A percentile compares a stretch with the other conserved stretches of the same genome.
Evolutionary conservation across 2,113 vertebrate genomes (phyloP).

Genomic region (Pterocles orientalis): DNA sequence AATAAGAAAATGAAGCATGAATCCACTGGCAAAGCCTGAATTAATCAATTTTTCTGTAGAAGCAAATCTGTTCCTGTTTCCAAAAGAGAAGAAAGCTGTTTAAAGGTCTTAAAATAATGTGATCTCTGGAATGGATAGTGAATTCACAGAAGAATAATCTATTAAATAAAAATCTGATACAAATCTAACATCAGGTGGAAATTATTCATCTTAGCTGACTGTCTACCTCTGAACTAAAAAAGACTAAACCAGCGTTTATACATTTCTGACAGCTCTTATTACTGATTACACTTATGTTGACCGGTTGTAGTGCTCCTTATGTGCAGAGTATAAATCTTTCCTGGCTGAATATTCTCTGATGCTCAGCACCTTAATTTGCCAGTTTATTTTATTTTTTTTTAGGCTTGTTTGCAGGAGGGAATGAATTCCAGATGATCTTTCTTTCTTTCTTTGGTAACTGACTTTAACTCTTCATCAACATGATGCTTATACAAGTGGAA

Average conservation of each 20-base stretch:
- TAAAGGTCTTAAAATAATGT: background rate
- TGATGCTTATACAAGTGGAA: background rate
- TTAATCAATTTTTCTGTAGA: background rate
- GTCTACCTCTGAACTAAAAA: background rate
- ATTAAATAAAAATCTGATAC: background rate
- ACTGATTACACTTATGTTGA: background rate
- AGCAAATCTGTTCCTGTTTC: background rate
- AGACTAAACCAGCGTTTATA: background rate
- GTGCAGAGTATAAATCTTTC: background rate
- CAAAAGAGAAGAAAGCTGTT: background rate
- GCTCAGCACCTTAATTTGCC: background rate
- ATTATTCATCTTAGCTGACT: background rate
- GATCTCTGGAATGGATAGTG: background rate
- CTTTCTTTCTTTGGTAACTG: background rate
- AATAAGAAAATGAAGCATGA: background rate
- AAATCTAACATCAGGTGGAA: background rate
- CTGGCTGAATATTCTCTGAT: background rate
- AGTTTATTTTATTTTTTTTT: background rate
- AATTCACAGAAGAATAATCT: background rate
- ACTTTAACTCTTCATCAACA: background rate
- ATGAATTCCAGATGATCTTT: background rate
- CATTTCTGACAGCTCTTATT: background rate
- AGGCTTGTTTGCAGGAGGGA: background rate
- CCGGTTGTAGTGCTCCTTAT: accelerated
- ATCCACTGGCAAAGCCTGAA: background rate